phyloP scores from a whole-genome alignment of 2,888 invertebrate genomes.

The Nebria salina region DNA sequence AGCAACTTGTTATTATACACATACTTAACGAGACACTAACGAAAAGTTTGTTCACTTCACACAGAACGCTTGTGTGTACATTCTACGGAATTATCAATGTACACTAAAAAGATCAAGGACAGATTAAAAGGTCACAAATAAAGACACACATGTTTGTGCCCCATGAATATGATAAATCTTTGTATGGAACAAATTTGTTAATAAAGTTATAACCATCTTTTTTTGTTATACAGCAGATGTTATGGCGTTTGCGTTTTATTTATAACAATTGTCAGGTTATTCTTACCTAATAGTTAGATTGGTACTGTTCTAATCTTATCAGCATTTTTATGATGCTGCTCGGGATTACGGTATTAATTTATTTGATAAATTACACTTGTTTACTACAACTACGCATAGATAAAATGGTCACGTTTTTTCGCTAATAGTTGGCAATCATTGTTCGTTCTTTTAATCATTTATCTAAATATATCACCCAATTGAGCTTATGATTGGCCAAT shows the following conservation, averaged over 20 bases:
- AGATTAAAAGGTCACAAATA: conserved; percentile 61
- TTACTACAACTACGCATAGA: conserved; percentile 42
- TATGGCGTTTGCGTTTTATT: not conserved
- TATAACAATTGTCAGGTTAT: conserved; percentile 21
- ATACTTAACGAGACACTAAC: conserved; percentile 14
- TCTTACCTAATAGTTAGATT: conserved; percentile 37
- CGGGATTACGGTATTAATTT: conserved; percentile 28
- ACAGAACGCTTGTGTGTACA: conserved; percentile 44
- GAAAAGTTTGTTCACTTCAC: conserved; percentile 32
- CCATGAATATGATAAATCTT: conserved; percentile 27
- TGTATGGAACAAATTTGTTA: not conserved
- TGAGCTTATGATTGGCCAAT: not conserved
- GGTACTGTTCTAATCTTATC: conserved; percentile 31
- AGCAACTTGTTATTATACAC: conserved; percentile 22
- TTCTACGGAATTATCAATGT: conserved; percentile 33
- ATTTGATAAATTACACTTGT: conserved; percentile 31
- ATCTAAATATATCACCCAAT: not conserved
- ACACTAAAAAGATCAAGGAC: conserved; percentile 61
- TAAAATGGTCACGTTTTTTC: conserved; percentile 31
- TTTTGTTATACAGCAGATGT: conserved; percentile 4
- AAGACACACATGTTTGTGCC: conserved; percentile 34
- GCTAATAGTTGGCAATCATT: conserved; percentile 33
- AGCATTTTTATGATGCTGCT: conserved; percentile 32
- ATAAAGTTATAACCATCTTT: not conserved
- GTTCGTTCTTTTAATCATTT: not conserved